These are phyloP conservation scores for Pachycephala philippinensis DNA, from an alignment of 2,113 vertebrate genomes.

Conservation along the genomic window DNA sequence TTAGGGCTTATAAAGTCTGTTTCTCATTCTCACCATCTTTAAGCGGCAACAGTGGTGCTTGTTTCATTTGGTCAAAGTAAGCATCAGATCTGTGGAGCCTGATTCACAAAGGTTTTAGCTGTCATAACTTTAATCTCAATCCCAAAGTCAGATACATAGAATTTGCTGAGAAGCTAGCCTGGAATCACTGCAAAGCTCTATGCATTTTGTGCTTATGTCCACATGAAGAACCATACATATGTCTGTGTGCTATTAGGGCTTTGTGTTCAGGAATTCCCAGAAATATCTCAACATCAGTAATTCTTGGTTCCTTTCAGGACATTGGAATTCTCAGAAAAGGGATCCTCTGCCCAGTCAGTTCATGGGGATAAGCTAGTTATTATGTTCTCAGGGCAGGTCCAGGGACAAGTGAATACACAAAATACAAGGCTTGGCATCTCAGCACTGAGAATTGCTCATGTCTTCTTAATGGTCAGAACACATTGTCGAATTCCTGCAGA, in stretches of 20 bases:
- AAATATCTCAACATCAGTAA: not conserved
- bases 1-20: rapidly evolving
- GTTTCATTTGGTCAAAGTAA: not conserved
- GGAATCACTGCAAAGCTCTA: not conserved
- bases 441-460: not conserved
- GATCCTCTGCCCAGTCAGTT: not conserved
- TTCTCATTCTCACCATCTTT: not conserved
- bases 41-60: not conserved
- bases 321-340: not conserved
- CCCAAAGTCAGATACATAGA: not conserved
- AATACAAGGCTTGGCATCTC: not conserved
- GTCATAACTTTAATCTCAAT: not conserved
- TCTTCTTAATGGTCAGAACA: not conserved
- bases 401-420: not conserved
- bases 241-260: not conserved
- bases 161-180: not conserved
- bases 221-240: not conserved
- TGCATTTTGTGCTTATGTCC: not conserved
- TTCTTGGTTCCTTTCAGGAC: not conserved
- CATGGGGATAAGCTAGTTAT: not conserved
- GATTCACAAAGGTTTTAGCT: not conserved
- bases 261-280: not conserved
- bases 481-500: not conserved
- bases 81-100: not conserved
- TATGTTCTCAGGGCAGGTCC: not conserved